Evolutionary conservation across 2,113 vertebrate genomes (phyloP).

Genomic region (Drymodes brunneopygia): DNA sequence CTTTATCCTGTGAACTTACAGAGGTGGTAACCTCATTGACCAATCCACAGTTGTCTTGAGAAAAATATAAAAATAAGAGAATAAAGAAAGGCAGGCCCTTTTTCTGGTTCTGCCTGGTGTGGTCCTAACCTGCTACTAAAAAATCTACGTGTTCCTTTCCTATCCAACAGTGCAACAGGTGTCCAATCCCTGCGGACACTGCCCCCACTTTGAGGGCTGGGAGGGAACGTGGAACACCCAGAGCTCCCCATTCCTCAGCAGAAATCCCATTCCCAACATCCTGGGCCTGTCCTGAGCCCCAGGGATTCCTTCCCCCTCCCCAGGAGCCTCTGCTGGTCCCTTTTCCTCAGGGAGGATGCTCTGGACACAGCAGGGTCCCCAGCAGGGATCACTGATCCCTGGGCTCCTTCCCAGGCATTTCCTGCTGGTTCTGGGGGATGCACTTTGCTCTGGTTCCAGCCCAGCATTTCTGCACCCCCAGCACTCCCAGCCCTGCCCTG

Average conservation of each 20-base stretch:
- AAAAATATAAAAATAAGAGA: too few relatives aligned
- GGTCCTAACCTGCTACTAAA: too few relatives aligned
- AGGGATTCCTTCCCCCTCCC: background rate
- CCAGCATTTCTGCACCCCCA: background rate
- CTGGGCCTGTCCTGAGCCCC: background rate
- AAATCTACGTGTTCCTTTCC: too few relatives aligned
- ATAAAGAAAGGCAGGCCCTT: too few relatives aligned
- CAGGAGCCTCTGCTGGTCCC: background rate
- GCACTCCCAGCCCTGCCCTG: background rate
- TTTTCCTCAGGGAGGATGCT: background rate
- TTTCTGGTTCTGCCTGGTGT: too few relatives aligned
- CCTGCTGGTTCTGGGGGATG: background rate
- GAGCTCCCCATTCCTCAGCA: background rate
- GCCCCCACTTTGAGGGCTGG: background rate
- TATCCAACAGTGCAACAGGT: too few relatives aligned
- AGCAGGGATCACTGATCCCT: fast-evolving
- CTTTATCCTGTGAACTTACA: too few relatives aligned
- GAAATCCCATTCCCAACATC: background rate
- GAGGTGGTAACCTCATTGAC: too few relatives aligned
- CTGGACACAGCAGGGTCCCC: background rate
- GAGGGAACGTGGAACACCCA: background rate
- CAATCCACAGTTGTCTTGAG: too few relatives aligned
- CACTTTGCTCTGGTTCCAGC: background rate
- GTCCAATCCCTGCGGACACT: fast-evolving
- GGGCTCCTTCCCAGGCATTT: background rate